phyloP scores from a whole-genome alignment of 2,888 invertebrate species.

The Augochlorella aurata region DNA sequence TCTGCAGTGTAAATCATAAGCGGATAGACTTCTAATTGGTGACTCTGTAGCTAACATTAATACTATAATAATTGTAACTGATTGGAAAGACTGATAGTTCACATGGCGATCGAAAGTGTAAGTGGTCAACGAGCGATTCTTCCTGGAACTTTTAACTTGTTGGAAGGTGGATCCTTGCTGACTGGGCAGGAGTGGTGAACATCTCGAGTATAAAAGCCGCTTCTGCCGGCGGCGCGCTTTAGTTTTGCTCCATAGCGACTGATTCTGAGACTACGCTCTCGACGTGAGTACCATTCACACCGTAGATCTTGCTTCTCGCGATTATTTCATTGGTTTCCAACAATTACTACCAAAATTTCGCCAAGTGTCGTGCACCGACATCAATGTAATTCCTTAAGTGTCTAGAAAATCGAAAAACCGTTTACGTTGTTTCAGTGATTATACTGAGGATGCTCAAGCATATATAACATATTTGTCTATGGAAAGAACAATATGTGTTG shows the following conservation, averaged over 20 bases:
- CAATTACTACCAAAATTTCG: not conserved
- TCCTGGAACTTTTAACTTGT: slow-evolving; percentile 36
- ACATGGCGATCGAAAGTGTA: slow-evolving; percentile 39
- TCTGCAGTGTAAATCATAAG: not conserved
- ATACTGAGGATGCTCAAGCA: not conserved
- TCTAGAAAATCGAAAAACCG: not conserved
- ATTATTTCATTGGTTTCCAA: not conserved
- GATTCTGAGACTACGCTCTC: slow-evolving; percentile 67
- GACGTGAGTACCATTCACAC: slow-evolving; percentile 66
- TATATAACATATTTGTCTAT: not conserved
- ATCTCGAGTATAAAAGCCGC: slow-evolving; percentile 77
- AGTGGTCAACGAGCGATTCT: slow-evolving; percentile 23
- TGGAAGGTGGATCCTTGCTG: slow-evolving; percentile 53
- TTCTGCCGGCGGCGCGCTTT: slow-evolving; percentile 73
- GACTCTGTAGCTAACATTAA: not conserved
- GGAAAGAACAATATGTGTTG: not conserved
- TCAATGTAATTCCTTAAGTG: not conserved
- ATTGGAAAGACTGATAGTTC: not conserved
- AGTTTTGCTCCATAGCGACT: slow-evolving; percentile 72
- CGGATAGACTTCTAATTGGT: not conserved
- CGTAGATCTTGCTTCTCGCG: slow-evolving; percentile 16
- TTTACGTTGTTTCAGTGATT: not conserved
- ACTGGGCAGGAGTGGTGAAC: slow-evolving; percentile 60
- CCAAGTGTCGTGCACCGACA: not conserved
- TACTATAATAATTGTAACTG: not conserved